phyloP scores from a whole-genome alignment of 2,797 vertebrate genomes.

The Rallus crepitans region DNA sequence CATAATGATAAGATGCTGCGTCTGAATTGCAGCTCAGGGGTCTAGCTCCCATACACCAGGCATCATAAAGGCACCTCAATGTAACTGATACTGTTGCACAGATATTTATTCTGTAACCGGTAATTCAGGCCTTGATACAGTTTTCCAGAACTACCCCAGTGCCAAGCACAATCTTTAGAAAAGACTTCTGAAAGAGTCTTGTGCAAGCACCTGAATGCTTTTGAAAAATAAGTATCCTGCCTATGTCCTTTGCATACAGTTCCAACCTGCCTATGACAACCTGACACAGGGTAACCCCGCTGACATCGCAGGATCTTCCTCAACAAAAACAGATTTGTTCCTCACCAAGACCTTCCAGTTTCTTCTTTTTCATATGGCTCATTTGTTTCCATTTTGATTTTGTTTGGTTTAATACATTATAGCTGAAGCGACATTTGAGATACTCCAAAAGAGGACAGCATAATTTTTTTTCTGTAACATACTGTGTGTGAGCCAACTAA shows the following conservation, averaged over 20 bases:
- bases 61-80: fast-evolving
- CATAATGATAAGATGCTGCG: not conserved
- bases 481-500: not conserved
- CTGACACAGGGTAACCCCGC: not conserved
- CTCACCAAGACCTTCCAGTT: not conserved
- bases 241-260: not conserved
- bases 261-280: not conserved
- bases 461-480: not conserved
- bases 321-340: not conserved
- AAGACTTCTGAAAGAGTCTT: not conserved
- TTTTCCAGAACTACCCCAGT: not conserved
- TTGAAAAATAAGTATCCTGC: not conserved
- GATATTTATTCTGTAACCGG: not conserved
- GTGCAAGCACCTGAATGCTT: not conserved
- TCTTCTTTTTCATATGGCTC: not conserved
- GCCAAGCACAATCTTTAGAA: not conserved
- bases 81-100: not conserved
- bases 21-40: not conserved
- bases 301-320: not conserved
- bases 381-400: not conserved
- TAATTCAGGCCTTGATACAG: not conserved
- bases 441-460: not conserved
- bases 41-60: not conserved
- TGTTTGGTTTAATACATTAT: not conserved
- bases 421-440: not conserved